Conservation (phyloP, 2,888 invertebrate species). For the Platycheirus albimanus region DNA sequence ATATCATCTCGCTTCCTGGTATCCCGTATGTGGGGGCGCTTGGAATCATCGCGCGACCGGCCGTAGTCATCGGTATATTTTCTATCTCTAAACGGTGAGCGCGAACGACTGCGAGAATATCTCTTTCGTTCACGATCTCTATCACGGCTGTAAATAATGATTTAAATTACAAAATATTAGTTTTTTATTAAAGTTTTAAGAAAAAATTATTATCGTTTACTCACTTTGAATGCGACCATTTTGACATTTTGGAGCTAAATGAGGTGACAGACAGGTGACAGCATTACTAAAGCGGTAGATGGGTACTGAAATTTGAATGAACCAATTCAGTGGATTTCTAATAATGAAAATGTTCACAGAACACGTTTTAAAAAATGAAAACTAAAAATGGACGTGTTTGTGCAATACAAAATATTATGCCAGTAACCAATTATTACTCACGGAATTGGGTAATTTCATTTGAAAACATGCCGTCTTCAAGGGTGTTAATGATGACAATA, state of each 20-base stretch:
- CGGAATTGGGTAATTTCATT: no score
- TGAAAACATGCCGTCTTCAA: no score
- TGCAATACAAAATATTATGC: no score
- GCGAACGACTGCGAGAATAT: constrained; percentile 76
- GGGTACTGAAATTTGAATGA: constrained; percentile 9
- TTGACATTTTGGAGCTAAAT: constrained; percentile 58
- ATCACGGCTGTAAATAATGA: constrained; percentile 75
- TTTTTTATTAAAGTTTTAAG: constrained; percentile 23
- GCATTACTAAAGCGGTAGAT: constrained; percentile 3
- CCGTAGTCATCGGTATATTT: constrained; percentile 74
- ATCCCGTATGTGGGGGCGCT: constrained; percentile 68
- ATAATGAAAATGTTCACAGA: no score
- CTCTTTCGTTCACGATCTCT: constrained; percentile 79
- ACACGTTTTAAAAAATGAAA: no score
- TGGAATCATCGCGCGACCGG: constrained; percentile 77
- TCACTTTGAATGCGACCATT: constrained; percentile 55
- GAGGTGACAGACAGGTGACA: constrained; percentile 23
- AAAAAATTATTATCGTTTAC: constrained; percentile 49
- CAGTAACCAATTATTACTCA: no score
- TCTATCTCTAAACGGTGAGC: constrained; percentile 60
- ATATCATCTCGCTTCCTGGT: constrained; percentile 79
- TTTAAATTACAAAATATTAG: constrained; percentile 7
- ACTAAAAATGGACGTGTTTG: no score
- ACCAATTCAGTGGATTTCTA: not conserved
- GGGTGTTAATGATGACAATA: no score